phyloP scores from a whole-genome alignment of 2,113 vertebrate species.

The Grantiella picta region DNA sequence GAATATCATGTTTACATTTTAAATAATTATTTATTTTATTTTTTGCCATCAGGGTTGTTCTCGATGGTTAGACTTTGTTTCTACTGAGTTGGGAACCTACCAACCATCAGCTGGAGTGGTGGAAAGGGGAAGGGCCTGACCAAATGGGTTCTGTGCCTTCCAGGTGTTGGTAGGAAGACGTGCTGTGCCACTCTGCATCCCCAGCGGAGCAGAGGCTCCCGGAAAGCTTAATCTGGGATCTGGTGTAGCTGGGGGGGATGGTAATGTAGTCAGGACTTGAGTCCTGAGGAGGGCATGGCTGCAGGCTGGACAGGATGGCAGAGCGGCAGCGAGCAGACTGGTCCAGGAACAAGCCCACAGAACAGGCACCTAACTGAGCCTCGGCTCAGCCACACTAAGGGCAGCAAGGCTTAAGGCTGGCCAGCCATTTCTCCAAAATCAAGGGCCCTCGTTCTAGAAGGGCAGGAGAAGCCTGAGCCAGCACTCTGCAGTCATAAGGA shows the following conservation, averaged over 20 bases:
- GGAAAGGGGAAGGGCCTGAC: not conserved
- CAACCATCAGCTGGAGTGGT: not conserved
- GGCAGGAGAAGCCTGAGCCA: not conserved
- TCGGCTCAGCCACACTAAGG: fast-evolving
- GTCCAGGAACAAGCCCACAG: not conserved
- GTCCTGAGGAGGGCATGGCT: not conserved
- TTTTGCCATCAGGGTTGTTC: not conserved
- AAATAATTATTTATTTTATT: not conserved
- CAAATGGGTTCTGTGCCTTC: not conserved
- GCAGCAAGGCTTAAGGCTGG: not conserved
- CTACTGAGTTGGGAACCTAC: not conserved
- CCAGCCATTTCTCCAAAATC: not conserved
- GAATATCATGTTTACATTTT: not conserved
- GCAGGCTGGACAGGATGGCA: not conserved
- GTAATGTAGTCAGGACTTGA: not conserved
- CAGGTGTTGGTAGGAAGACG: not conserved
- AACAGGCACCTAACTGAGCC: not conserved
- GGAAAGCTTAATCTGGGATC: not conserved
- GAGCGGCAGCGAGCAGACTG: not conserved
- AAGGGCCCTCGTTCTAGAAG: not conserved
- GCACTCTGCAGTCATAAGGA: not conserved
- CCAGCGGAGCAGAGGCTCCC: not conserved
- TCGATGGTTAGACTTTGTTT: not conserved
- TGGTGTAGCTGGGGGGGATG: not conserved
- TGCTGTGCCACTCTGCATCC: not conserved